Conservation (phyloP, 2,797 vertebrate genomes). For the Tenualosa thibaudeaui region DNA sequence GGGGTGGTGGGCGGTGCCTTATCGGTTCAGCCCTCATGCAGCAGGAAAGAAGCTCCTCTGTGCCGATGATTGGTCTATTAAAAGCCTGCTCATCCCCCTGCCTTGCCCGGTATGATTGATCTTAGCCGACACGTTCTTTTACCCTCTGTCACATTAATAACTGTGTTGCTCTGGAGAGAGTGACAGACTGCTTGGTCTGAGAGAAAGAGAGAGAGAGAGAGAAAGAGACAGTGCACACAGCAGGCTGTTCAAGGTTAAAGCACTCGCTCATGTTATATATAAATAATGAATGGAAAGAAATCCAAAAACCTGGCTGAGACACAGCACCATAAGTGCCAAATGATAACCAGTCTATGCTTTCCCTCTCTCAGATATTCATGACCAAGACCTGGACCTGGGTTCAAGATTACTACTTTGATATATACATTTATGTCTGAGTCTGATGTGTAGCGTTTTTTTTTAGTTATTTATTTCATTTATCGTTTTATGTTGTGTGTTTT, state of each 20-base stretch:
- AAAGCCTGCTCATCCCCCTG: conserved; percentile 61
- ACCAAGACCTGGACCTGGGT: background rate
- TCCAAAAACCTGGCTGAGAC: background rate
- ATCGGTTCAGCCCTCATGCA: background rate
- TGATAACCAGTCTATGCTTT: too few species aligned
- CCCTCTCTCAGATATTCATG: background rate
- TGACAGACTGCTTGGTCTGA: conserved; percentile 58
- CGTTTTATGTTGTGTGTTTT: background rate
- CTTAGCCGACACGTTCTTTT: conserved; percentile 72
- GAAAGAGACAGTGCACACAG: conserved; percentile 19
- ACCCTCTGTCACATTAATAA: conserved; percentile 74
- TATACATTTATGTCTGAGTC: background rate
- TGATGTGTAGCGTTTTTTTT: background rate
- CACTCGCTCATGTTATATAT: conserved; percentile 18
- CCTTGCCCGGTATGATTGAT: conserved; percentile 62
- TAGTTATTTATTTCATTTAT: too few species aligned
- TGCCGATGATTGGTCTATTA: conserved; percentile 67
- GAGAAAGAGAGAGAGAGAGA: background rate
- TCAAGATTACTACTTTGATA: background rate
- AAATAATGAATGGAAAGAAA: conserved; percentile 1
- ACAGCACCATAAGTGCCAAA: background rate
- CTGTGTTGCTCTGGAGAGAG: conserved; percentile 59
- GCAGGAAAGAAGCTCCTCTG: background rate
- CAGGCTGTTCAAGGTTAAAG: conserved; percentile 42
- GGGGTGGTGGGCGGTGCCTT: too few species aligned